These are phyloP conservation scores for Bubo scandiacus DNA, from an alignment of 2,113 vertebrate species.

Conservation along the genomic window DNA sequence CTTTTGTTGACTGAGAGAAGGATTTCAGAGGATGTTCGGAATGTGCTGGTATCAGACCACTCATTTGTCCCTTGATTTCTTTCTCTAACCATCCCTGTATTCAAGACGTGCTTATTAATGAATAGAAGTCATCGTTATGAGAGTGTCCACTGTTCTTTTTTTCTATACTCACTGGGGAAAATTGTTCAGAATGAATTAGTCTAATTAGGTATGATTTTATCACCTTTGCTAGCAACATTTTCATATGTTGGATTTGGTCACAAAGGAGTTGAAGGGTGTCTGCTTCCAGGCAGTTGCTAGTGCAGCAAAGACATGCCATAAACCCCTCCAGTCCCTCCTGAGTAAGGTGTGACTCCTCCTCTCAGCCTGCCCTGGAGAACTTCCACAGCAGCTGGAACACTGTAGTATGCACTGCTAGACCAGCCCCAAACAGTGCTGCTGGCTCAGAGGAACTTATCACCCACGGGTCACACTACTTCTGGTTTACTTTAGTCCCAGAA, in stretches of 20 bases:
- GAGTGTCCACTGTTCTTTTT: not conserved
- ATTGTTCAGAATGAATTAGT: not conserved
- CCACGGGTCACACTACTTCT: accelerated
- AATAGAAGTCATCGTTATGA: not conserved
- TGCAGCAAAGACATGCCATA: not conserved
- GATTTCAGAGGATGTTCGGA: not conserved
- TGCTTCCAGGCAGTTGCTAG: not conserved
- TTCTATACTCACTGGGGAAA: not conserved
- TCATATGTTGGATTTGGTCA: not conserved
- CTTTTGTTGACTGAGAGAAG: not conserved
- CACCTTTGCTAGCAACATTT: not conserved
- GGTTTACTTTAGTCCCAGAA: not conserved
- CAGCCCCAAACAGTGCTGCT: not conserved
- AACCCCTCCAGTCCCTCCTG: not conserved
- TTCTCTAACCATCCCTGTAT: not conserved
- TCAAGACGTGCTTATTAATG: not conserved
- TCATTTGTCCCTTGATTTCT: not conserved
- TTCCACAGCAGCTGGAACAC: not conserved
- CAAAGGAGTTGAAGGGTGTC: not conserved
- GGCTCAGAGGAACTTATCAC: not conserved
- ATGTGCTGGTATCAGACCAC: not conserved
- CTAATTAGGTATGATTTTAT: not conserved
- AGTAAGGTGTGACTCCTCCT: too few relatives aligned
- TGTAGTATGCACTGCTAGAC: not conserved
- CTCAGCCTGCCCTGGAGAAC: accelerated